phyloP scores from a whole-genome alignment of 2,797 vertebrate species.

The Lophotriccus pileatus region DNA sequence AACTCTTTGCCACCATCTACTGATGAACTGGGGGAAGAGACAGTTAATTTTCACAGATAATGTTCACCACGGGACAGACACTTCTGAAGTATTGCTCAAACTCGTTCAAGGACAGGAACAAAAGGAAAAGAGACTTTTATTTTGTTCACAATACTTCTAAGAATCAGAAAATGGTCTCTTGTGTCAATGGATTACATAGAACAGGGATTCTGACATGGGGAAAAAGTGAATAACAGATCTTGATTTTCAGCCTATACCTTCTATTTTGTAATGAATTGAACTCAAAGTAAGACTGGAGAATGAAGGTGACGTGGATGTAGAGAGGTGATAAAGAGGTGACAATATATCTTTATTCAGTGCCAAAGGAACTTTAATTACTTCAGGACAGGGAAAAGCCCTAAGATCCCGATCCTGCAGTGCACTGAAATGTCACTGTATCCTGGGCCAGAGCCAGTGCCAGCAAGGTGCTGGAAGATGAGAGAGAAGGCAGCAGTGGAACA shows the following conservation, averaged over 20 bases:
- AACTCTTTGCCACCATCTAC: slow-evolving; percentile 56
- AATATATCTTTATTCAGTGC: neutral
- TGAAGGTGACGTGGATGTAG: neutral
- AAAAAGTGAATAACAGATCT: neutral
- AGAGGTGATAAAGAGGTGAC: neutral
- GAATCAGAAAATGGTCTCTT: neutral
- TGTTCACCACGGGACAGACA: too few relatives aligned
- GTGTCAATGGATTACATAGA: neutral
- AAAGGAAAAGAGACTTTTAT: neutral
- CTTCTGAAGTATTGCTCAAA: neutral
- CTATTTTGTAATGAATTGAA: neutral
- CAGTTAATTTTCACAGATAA: neutral
- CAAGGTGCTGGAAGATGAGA: neutral
- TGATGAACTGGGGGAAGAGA: slow-evolving; percentile 12
- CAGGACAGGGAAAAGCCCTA: neutral
- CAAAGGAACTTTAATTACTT: neutral
- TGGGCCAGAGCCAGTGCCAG: neutral
- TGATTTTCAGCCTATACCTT: neutral
- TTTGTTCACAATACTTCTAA: neutral
- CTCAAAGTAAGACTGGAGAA: neutral
- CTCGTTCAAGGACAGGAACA: neutral
- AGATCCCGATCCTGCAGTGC: neutral
- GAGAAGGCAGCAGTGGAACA: neutral
- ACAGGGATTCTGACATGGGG: neutral
- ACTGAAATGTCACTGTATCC: neutral